phyloP scores from a whole-genome alignment of 1,140 invertebrate genomes.

The Lepidurus packardi region DNA sequence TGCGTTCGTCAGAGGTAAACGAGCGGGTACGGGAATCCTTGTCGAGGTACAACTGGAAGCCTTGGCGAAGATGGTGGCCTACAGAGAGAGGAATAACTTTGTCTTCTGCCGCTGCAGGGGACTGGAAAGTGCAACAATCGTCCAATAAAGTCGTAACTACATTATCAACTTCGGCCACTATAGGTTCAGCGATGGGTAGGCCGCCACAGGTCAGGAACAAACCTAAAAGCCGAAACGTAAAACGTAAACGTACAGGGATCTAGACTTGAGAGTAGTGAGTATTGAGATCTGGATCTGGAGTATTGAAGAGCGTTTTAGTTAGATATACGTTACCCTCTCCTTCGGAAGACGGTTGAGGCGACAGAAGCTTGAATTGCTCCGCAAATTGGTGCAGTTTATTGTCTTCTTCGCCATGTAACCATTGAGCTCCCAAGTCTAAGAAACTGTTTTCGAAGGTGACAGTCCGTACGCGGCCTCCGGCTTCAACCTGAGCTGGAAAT shows the following conservation, averaged over 20 bases:
- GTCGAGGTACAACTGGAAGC: slow-evolving; percentile 17
- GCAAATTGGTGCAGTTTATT: slow-evolving; percentile 61
- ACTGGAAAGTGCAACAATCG: neutral
- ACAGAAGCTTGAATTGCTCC: slow-evolving; percentile 46
- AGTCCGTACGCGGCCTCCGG: slow-evolving; percentile 59
- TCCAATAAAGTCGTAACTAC: neutral
- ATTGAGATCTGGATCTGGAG: too few species aligned
- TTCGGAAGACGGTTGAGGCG: slow-evolving; percentile 34
- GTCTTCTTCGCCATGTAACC: slow-evolving; percentile 68
- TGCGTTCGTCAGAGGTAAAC: neutral
- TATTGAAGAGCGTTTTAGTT: neutral
- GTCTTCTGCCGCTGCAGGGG: neutral
- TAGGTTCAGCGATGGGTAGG: slow-evolving; percentile 29
- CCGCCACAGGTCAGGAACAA: slow-evolving; percentile 33
- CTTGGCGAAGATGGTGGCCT: neutral
- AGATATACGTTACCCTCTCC: slow-evolving; percentile 33
- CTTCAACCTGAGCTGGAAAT: slow-evolving; percentile 48
- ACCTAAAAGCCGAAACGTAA: slow-evolving; percentile 30
- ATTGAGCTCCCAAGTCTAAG: slow-evolving; percentile 76
- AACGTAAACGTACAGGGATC: too few species aligned
- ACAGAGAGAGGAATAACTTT: neutral
- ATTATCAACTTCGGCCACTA: slow-evolving; percentile 32
- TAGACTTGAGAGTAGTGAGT: too few species aligned
- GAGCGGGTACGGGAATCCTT: neutral
- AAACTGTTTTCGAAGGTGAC: slow-evolving; percentile 48